These are phyloP conservation scores for Gallinago nigripennis DNA, from an alignment of 2,797 vertebrate genomes.

Conservation along the genomic window DNA sequence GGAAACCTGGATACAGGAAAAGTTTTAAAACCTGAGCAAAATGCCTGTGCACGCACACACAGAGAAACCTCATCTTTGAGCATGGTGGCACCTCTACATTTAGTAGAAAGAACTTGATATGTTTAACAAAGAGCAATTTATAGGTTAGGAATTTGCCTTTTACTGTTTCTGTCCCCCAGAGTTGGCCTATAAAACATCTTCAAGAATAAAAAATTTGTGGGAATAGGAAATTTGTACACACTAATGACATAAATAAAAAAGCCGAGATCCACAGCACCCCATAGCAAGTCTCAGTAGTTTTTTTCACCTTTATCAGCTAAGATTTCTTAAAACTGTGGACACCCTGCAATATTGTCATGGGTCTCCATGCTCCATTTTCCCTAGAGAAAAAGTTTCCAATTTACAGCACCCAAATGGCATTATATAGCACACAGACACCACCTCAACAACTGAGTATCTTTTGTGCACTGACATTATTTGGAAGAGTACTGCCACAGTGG, in stretches of 20 bases:
- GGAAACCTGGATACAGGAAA: background rate
- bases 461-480: background rate
- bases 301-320: background rate
- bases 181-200: background rate
- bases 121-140: background rate
- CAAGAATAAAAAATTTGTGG: background rate
- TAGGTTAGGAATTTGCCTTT: background rate
- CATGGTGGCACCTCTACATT: background rate
- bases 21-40: background rate
- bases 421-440: background rate
- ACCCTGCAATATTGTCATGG: background rate
- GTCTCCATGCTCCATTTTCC: background rate
- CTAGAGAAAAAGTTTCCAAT: background rate
- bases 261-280: background rate
- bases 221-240: background rate
- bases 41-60: background rate
- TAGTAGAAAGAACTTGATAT: background rate
- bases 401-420: background rate
- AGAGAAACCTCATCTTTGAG: background rate
- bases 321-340: background rate
- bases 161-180: background rate
- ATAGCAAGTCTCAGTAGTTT: background rate
- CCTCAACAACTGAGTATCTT: background rate
- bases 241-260: background rate
- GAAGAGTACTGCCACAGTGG: background rate